Evolutionary conservation across 35 echinoderm and acorn worm genomes (phyloP), one percentile per base, ranked within the genome.

Genomic region (Apostichopus japonicus): DNA sequence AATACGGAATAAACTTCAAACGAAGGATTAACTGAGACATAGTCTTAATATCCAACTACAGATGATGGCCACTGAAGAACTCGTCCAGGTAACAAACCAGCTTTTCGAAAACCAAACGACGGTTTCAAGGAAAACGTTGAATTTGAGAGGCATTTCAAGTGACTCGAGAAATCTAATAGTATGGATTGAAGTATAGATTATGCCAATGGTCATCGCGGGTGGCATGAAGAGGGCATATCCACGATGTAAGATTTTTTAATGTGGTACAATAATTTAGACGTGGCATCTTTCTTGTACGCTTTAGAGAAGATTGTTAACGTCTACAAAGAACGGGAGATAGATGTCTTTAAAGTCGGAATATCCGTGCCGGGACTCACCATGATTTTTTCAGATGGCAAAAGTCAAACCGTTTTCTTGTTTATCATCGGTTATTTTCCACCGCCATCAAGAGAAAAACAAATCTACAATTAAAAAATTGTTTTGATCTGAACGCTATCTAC

Each of bases 401-500:
- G 33, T 78, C 8, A 77, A 17, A 77, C 9, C 17, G 94, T 92
- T 55, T 23, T 95, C 5, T 83, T 91, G 25, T 54, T 81, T 80
- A 55, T 80, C 94, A 52, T 92, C 94, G 5, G 92, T 92, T 13
- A 87, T 95, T 56, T 95, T 95, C 56, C 62, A 95, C 44, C 61
- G 79, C 4, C 84, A 95, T 33, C 91, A 95, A 51, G 76, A 93
- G 59, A 92, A 44, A 71, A 21, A 22, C 0, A 79, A 88, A 61
- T 92, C 94, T 55, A 1, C 92, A 24, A 92, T 95, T 6, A 55
- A 90, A 54, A 87, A 65, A 86, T 5, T 90, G 91, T 54, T 95
- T 92, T 81, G 90, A 95, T 71, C 91, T 91, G 83, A 95, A 95
- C 51, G 94, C 94, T 0, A 78, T 95, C 10, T 95, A 95, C 25